phyloP scores from a whole-genome alignment of 2,113 vertebrate species.

The Dipodomys stephensi region DNA sequence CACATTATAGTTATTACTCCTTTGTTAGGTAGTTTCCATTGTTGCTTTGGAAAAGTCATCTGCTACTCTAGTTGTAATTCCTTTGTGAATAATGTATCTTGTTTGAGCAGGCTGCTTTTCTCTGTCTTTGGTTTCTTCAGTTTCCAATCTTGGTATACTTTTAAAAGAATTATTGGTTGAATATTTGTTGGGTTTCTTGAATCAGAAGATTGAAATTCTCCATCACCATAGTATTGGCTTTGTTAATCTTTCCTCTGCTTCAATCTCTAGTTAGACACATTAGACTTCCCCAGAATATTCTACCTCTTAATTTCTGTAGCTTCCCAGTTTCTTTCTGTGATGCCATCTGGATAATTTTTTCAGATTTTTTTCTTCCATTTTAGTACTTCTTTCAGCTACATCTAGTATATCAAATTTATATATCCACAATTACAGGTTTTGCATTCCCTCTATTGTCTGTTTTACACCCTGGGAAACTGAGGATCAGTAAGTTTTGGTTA shows the following conservation, averaged over 20 bases:
- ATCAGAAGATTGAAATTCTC: not conserved
- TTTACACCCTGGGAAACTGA: constrained; percentile 13
- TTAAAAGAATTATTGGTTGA: constrained; percentile 2
- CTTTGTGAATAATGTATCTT: not conserved
- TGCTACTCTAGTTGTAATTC: not conserved
- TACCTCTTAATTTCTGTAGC: not conserved
- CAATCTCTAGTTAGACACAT: constrained; percentile 12
- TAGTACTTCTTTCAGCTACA: not conserved
- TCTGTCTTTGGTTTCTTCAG: not conserved
- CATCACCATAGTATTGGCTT: not conserved
- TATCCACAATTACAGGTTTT: not conserved
- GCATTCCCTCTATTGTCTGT: not conserved
- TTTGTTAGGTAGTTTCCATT: not conserved
- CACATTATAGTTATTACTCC: not conserved
- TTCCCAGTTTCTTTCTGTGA: constrained; percentile 10
- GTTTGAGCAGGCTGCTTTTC: too few species aligned
- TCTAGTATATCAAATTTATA: constrained; percentile 13
- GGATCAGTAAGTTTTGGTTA: not conserved
- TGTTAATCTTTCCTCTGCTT: constrained; percentile 29
- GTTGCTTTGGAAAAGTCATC: not conserved
- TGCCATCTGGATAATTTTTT: constrained; percentile 6
- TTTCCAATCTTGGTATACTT: not conserved
- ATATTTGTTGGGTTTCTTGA: constrained; percentile 12
- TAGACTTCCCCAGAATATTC: too few species aligned
- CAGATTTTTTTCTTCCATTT: not conserved